phyloP scores from a whole-genome alignment of 2,888 invertebrate genomes.

The Hirtodrosophila histrioides region DNA sequence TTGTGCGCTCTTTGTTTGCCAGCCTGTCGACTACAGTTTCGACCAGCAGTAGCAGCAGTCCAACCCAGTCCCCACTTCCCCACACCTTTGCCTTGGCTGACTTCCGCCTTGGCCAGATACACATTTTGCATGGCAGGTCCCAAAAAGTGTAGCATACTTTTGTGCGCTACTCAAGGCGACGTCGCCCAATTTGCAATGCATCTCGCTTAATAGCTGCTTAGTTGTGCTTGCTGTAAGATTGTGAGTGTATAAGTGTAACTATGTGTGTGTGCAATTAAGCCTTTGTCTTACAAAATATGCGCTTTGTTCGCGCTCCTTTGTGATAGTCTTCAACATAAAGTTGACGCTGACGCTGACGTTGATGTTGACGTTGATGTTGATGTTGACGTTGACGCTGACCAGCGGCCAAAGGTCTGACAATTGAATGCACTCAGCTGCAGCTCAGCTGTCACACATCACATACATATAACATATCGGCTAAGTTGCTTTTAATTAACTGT shows the following conservation, averaged over 20 bases:
- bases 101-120: slow-evolving; percentile 44
- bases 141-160: slow-evolving; percentile 60
- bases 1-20: slow-evolving; percentile 34
- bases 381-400: slow-evolving; percentile 27
- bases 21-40: slow-evolving; percentile 40
- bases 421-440: slow-evolving; percentile 19
- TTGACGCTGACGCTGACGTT: slow-evolving; percentile 28
- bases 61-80: neutral
- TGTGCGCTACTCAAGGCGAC: slow-evolving; percentile 61
- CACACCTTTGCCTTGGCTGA: slow-evolving; percentile 48
- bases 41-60: neutral
- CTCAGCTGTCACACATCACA: slow-evolving; percentile 4
- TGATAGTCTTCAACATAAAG: slow-evolving; percentile 32
- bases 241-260: slow-evolving; percentile 14
- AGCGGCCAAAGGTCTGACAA: slow-evolving; percentile 12
- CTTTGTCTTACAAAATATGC: slow-evolving; percentile 57
- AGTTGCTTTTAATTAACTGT: slow-evolving; percentile 64
- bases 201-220: slow-evolving; percentile 67
- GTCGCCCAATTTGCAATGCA: slow-evolving; percentile 64
- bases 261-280: slow-evolving; percentile 61
- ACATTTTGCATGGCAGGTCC: slow-evolving; percentile 19
- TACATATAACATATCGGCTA: slow-evolving; percentile 20
- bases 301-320: slow-evolving; percentile 41
- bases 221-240: slow-evolving; percentile 29
- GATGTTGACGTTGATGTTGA: slow-evolving; percentile 11